Percentiles rank a stretch among this genome's conserved stretches.
Conservation (phyloP, 2,797 vertebrate genomes). For the Novumbra hubbsi region DNA sequence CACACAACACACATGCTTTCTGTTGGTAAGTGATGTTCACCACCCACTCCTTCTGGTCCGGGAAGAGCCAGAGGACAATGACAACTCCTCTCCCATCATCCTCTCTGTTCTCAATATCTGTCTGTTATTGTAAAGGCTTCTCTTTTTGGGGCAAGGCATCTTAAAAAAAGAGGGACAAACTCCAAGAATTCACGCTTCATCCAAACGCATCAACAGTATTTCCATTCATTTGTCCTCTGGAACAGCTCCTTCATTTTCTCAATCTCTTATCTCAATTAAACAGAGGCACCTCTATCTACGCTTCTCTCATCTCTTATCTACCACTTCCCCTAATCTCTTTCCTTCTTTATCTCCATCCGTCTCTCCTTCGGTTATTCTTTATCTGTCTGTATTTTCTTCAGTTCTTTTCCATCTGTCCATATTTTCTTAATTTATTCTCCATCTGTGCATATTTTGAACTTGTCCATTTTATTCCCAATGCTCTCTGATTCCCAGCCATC, state of each 20-base stretch:
- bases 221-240: constrained; percentile 54
- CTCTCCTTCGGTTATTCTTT: not conserved
- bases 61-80: constrained; percentile 69
- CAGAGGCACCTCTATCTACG: not conserved
- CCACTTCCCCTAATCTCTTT: not conserved
- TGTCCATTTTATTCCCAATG: too few relatives aligned
- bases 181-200: constrained; percentile 36
- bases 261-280: not conserved
- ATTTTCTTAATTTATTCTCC: not conserved
- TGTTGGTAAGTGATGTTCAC: constrained; percentile 70
- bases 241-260: constrained; percentile 33
- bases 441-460: not conserved
- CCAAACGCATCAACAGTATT: constrained; percentile 27
- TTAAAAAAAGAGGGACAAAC: not conserved
- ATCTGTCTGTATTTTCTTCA: too few relatives aligned
- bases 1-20: constrained; percentile 35
- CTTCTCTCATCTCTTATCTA: constrained; percentile 20
- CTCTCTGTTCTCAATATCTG: constrained; percentile 6
- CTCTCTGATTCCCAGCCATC: not conserved
- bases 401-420: too few relatives aligned
- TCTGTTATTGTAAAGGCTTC: not conserved
- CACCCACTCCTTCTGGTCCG: constrained; percentile 71
- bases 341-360: not conserved
- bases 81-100: constrained; percentile 60
- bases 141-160: not conserved